These are phyloP conservation scores for Ginglymostoma cirratum DNA, from an alignment of 2,113 vertebrate genomes.

Conservation along the genomic window DNA sequence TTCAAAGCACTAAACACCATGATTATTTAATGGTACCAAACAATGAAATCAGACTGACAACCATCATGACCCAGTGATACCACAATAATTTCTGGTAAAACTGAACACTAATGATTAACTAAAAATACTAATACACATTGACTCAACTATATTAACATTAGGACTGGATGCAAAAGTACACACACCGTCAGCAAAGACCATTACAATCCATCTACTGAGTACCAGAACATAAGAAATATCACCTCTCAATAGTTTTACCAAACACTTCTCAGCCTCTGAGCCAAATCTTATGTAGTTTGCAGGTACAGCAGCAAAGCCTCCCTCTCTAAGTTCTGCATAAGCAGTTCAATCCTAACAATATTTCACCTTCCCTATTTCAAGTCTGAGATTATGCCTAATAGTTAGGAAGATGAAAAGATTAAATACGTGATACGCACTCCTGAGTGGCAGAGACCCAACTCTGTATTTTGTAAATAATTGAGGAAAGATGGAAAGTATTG, in stretches of 20 bases:
- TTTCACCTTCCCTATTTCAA: not conserved
- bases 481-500: not conserved
- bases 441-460: not conserved
- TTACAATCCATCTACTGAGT: not conserved
- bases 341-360: not conserved
- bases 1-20: not conserved
- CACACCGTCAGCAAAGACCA: not conserved
- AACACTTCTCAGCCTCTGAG: not conserved
- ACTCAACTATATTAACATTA: not conserved
- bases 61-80: not conserved
- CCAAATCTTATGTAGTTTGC: not conserved
- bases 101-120: not conserved
- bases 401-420: not conserved
- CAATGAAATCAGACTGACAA: not conserved
- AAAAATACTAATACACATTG: not conserved
- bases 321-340: not conserved
- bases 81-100: not conserved
- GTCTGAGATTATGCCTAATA: not conserved
- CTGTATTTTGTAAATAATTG: not conserved
- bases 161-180: not conserved
- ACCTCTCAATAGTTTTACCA: not conserved
- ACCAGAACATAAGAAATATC: not conserved
- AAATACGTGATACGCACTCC: not conserved
- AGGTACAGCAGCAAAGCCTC: not conserved
- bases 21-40: not conserved